These are phyloP conservation scores for Salvelinus namaycush DNA, from an alignment of 2,113 vertebrate species.

Conservation along the genomic window DNA sequence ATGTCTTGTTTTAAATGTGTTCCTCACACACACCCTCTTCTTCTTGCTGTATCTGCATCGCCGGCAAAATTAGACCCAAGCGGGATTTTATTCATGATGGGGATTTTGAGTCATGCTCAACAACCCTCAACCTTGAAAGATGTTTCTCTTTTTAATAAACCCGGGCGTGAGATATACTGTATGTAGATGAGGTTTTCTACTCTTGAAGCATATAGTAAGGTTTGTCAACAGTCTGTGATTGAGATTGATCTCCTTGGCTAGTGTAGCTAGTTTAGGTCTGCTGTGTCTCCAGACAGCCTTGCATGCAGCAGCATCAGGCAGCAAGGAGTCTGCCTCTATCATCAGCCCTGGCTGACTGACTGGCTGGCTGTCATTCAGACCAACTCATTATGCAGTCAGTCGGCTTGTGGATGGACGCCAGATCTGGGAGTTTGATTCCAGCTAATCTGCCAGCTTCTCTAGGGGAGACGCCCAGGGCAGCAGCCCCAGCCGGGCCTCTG, in stretches of 20 bases:
- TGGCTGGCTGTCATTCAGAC: constrained; percentile 24
- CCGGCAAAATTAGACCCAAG: not conserved
- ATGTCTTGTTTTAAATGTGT: constrained; percentile 32
- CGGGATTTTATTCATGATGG: no score
- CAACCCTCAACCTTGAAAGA: no score
- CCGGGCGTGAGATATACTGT: not conserved
- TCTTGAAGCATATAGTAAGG: no score
- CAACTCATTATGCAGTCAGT: constrained; percentile 34
- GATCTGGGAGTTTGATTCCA: constrained; percentile 18
- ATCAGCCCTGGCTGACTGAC: no score
- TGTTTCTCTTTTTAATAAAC: not conserved
- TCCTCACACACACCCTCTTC: not conserved
- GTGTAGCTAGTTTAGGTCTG: no score
- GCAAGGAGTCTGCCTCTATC: no score
- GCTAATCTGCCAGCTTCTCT: not conserved
- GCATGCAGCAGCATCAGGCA: no score
- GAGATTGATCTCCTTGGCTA: no score
- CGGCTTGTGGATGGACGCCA: no score
- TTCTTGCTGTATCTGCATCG: constrained; percentile 24
- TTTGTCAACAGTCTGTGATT: no score
- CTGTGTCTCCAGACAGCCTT: no score
- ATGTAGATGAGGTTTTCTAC: not conserved
- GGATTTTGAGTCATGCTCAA: no score
- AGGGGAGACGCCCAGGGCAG: not conserved
- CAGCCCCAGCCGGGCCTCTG: constrained; percentile 6